Base-by-base conservation (phyloP, 2,888 invertebrate species). In the Pardosa pseudoannulata region DNA sequence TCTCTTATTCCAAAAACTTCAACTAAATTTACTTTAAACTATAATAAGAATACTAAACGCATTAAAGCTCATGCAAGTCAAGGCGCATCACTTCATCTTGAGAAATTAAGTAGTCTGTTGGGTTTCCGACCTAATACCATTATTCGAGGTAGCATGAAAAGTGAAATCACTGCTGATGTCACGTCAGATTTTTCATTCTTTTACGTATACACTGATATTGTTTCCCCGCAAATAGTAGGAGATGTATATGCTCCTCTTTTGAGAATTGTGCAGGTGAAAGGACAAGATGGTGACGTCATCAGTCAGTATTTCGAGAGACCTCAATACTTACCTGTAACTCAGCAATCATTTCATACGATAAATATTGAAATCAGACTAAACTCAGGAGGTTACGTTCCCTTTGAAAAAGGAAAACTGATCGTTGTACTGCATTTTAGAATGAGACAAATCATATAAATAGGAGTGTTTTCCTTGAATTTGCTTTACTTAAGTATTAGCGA, bases 341-440 rank as follows among this genome's bases (percentile, higher is more conserved):
- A 67, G 13, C 36, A 64, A 0, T 1, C 27, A 36, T 79, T 79
- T 79, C 71, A 71, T 28, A 71, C 79, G 0, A 39, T 71, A 0
- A 13, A 71, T 23, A 62, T 71, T 16, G 19, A 36, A 27, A 16
- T 41, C 0, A 9, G 71, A 28, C 28, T 79, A 0, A 5, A 76
- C n/a, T 46, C 67, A 19, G 75, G 46, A 16, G 62, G 41, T 9
- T 71, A 67, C 1, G 79, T 79, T 9, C 71, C 64, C 0, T 79
- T 79, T 71, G 71, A 79, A 79, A 79, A 71, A 41, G 71, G 71
- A 7, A 56, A 39, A 71, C 28, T 79, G 9, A 39, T 71, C 7
- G 56, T 28, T 6, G 62, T 36, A 16, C 1, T 79, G n/a, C 79
- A 71, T 36, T 79, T 79, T 62, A 0, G 39, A 41, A 39, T 65